Conservation (phyloP, 1,140 invertebrate species). For the Calycopis cecrops region DNA sequence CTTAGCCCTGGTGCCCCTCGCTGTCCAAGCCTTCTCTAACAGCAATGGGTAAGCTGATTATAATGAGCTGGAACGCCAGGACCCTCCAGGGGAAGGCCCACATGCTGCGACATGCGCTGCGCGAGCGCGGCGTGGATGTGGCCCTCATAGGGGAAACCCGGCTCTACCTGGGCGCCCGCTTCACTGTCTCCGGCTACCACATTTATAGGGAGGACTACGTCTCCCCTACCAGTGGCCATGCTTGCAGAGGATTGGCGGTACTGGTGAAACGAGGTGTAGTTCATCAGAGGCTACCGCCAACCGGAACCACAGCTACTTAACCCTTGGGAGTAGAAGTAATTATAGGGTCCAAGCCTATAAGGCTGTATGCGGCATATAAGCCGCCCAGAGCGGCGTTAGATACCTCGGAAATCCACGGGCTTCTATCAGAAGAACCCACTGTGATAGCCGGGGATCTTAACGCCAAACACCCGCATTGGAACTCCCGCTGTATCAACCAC, state of each 20-base stretch:
- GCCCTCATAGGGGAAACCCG: conserved; percentile 10
- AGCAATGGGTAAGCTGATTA: background rate
- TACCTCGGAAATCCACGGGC: conserved; percentile 6
- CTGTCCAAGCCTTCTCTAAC: background rate
- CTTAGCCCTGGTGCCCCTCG: background rate
- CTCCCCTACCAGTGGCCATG: background rate
- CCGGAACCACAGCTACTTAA: no score
- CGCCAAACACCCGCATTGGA: conserved; percentile 29
- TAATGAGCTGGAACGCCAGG: conserved; percentile 20
- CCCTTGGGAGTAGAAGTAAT: conserved; percentile 20
- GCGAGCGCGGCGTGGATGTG: conserved; percentile 17
- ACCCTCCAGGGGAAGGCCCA: background rate
- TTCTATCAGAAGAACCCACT: conserved; percentile 16
- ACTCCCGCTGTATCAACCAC: background rate
- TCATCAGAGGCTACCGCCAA: no score
- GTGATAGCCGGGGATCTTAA: conserved; percentile 30
- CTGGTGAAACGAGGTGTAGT: conserved; percentile 9
- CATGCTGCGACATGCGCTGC: conserved; percentile 10
- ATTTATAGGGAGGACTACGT: conserved; percentile 20
- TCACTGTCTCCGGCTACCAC: conserved; percentile 10
- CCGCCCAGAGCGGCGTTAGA: background rate
- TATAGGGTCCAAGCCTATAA: background rate
- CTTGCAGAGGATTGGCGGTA: conserved; percentile 16
- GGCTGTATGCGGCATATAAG: conserved; percentile 19
- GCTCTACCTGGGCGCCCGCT: conserved; percentile 1